Percentiles rank a stretch among this genome's conserved stretches.
phyloP scores from a whole-genome alignment of 2,888 invertebrate genomes.

The Parascotia fuliginaria region DNA sequence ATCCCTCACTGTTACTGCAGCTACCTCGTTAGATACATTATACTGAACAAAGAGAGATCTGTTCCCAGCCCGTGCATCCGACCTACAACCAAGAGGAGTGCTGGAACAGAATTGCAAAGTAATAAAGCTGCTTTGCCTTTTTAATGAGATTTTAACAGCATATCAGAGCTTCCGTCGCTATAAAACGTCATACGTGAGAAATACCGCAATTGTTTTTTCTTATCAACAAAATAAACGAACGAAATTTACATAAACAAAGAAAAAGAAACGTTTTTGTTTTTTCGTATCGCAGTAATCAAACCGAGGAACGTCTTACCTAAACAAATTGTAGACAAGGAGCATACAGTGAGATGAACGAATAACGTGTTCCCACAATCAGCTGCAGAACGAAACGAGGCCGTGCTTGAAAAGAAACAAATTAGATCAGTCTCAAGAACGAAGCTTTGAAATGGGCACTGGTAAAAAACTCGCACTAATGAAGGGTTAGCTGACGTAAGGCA shows the following conservation, averaged over 20 bases:
- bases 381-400: slow-evolving; percentile 61
- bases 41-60: slow-evolving; percentile 48
- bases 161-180: slow-evolving; percentile 18
- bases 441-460: slow-evolving; percentile 67
- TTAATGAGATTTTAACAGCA: slow-evolving; percentile 59
- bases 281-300: slow-evolving; percentile 44
- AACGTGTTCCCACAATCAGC: slow-evolving; percentile 69
- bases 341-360: slow-evolving; percentile 64
- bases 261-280: slow-evolving; percentile 33
- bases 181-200: slow-evolving; percentile 39
- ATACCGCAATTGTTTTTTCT: slow-evolving; percentile 31
- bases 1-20: slow-evolving; percentile 30
- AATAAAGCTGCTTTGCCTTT: slow-evolving; percentile 51
- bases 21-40: slow-evolving; percentile 55
- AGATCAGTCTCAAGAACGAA: slow-evolving; percentile 78
- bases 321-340: slow-evolving; percentile 66
- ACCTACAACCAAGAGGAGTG: slow-evolving; percentile 35
- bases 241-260: slow-evolving; percentile 29
- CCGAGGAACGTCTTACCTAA: slow-evolving; percentile 55
- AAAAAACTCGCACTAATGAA: slow-evolving; percentile 75
- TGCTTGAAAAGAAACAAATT: slow-evolving; percentile 82
- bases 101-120: slow-evolving; percentile 53
- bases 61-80: slow-evolving; percentile 44
- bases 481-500: slow-evolving; percentile 58
- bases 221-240: slow-evolving; percentile 32